phyloP scores from a whole-genome alignment of 2,797 vertebrate species.

The Siniperca scherzeri region DNA sequence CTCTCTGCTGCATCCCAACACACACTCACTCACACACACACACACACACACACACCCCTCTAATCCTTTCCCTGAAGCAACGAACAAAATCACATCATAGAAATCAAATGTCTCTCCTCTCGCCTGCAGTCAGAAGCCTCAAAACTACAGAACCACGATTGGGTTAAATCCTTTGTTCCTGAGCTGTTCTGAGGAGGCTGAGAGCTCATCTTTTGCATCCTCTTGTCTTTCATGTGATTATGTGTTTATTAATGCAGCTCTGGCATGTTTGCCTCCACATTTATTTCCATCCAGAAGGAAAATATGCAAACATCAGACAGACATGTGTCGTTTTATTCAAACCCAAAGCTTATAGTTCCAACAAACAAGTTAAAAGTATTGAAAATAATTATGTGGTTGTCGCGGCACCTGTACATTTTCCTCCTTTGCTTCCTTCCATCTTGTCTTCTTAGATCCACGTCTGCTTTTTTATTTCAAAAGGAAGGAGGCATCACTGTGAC shows the following conservation, averaged over 20 bases:
- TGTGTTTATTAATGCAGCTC: background rate
- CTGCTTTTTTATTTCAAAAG: background rate
- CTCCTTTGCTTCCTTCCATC: background rate
- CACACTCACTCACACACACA: background rate
- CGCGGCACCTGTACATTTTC: background rate
- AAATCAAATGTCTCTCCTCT: constrained; percentile 4
- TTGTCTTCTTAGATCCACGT: background rate
- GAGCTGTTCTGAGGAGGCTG: constrained; percentile 1
- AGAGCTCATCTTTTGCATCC: background rate
- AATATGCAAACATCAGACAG: too few relatives aligned
- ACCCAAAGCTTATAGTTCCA: background rate
- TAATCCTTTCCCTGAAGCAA: constrained; percentile 1
- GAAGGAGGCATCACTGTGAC: background rate
- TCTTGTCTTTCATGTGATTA: background rate
- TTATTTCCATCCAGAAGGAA: background rate
- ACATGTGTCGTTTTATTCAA: background rate
- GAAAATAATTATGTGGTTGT: background rate
- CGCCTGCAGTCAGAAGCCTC: background rate
- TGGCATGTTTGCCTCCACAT: background rate
- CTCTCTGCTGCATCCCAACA: background rate
- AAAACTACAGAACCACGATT: background rate
- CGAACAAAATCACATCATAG: constrained; percentile 3
- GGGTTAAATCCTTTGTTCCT: background rate
- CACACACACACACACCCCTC: background rate
- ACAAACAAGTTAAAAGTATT: background rate